Evolutionary conservation across 2,888 invertebrate genomes (phyloP), one percentile per base, ranked within the genome.

Genomic region (Meiosimyza platycephala): DNA sequence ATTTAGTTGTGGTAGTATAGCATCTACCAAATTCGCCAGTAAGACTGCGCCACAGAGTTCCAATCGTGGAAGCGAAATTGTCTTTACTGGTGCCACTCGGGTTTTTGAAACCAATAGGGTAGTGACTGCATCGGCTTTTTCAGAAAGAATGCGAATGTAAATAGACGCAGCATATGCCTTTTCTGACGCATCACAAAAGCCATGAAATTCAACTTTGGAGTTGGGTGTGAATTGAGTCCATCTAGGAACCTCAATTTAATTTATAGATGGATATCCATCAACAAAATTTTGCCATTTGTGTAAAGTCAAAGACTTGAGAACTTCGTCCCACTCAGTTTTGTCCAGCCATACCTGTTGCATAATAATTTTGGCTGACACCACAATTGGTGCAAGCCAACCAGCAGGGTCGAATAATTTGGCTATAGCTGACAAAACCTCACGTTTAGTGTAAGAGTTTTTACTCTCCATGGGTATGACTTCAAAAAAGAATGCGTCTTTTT

Each of bases 21-120:
- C 15, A 22, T 65, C 52, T 11, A n/a, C n/a, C n/a, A n/a, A n/a
- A n/a, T n/a, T n/a, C n/a, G n/a, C n/a, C n/a, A n/a, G n/a, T n/a
- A n/a, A n/a, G n/a, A n/a, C n/a, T n/a, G n/a, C n/a, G n/a, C n/a
- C n/a, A 48, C 52, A 52, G 11, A 65, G n/a, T 51, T 65, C 65
- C 22, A 52, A 22, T 11, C 54, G 18, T 52, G 18, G 65, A 3
- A 66, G 18, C 4, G 65, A 66, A n/a, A 50, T 3, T 4, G 9
- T 48, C 16, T 63, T 63, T 1, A 63, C 63, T 16, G 63, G 63
- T n/a, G 63, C 50, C 12, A 63, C 63, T 15, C 50, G 48, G 9
- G 63, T 63, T 63, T 63, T 63, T 5, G 51, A 22, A 51, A 65
- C 15, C 6, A 65, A 7, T 6, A 65, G 33, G 9, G 9, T n/a